Evolutionary conservation across 2,888 invertebrate genomes (phyloP).

Genomic region (Galeopsomyia nigrocyanea): DNA sequence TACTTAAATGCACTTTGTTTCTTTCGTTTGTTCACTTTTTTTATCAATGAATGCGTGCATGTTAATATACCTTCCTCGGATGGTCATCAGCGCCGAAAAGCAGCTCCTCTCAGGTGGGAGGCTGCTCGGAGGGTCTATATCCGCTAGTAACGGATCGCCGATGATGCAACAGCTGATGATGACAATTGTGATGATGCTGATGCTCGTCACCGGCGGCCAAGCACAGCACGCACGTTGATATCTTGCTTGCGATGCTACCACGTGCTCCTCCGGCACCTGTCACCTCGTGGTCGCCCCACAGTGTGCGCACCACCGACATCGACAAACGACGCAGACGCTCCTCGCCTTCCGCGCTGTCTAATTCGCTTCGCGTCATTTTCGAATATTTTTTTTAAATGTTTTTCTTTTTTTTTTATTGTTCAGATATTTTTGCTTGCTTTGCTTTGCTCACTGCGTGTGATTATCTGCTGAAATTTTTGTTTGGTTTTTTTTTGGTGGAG

Average conservation of each 20-base stretch:
- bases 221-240: constrained; percentile 35
- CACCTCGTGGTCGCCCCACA: constrained; percentile 45
- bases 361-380: constrained; percentile 43
- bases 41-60: no score
- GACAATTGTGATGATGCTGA: no score
- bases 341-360: constrained; percentile 43
- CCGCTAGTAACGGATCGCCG: no score
- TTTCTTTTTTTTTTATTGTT: neutral
- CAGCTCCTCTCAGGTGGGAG: constrained; percentile 45
- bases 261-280: neutral
- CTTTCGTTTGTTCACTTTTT: no score
- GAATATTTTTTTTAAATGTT: neutral
- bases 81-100: constrained; percentile 34
- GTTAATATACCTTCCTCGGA: constrained; percentile 9
- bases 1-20: no score
- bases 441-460: no score
- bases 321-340: constrained; percentile 42
- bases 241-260: constrained; percentile 17
- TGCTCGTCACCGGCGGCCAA: constrained; percentile 34
- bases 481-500: no score
- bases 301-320: constrained; percentile 44
- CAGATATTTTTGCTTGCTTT: neutral
- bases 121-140: constrained; percentile 1
- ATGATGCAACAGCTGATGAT: no score
- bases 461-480: no score